Base-by-base conservation (phyloP, 2,888 invertebrate genomes). In the Iphiclides podalirius region DNA sequence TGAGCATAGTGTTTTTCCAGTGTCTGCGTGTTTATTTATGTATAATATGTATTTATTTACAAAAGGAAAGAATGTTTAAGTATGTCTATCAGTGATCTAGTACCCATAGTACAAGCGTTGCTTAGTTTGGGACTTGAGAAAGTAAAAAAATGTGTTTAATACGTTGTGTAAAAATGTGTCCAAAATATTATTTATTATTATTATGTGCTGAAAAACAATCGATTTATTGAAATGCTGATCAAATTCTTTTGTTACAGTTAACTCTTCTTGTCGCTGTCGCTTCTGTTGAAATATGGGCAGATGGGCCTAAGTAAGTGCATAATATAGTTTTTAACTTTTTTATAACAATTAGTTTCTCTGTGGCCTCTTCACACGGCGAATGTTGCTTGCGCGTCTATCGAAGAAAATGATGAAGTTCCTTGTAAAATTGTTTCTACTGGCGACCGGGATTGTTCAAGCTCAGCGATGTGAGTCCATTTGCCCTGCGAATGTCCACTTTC, bases 181-280 rank as follows among this genome's bases (percentile, higher is more conserved):
- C n/a, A n/a, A 9, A 28, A 6, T 28, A 6, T 9, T 28, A 2
- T 9, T 9, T n/a, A 2, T 6, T 2, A 28, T 28, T 9, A 2
- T n/a, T 28, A n/a, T 28, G 2, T 20, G n/a, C n/a, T n/a, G n/a
- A 20, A 20, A 4, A 20, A 4, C 6, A 20, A 17, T 11, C 0
- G 4, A 12, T 2, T 2, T 16, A 15, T n/a, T 11, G 8, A 36
- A 7, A 9, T 36, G 4, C 6, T 48, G 7, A 36, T 51, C 31
- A 34, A 39, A 42, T 20, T 65, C 54, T 49, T 63, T 72, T 66
- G 59, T 81, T 82, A 63, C 82, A 88, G 87, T 85, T 85, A 74
- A 73, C 79, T 75, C 79, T 88, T 86, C 83, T 88, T 79, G 77
- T 83, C 69, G 82, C 81, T 75, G 81, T 81, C 69, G 76, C 78